Evolutionary conservation across 1,140 invertebrate species (phyloP).

Genomic region (Trinorchestia longiramus): DNA sequence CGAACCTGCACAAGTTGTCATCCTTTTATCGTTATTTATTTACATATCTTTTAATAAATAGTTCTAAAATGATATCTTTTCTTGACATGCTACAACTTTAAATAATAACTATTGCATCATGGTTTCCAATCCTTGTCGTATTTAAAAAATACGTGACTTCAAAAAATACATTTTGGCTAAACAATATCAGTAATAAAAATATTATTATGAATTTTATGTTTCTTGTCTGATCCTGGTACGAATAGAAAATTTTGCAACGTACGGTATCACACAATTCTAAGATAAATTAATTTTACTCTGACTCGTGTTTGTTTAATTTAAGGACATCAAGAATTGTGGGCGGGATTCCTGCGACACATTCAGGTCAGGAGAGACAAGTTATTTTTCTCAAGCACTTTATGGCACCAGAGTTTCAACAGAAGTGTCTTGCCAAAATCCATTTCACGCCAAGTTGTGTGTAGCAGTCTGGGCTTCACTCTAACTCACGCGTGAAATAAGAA

Average conservation of each 20-base stretch:
- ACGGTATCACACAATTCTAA: background rate
- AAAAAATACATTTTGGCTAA: too few relatives aligned
- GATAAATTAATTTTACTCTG: background rate
- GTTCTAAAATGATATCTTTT: too few relatives aligned
- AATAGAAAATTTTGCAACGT: background rate
- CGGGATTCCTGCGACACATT: background rate
- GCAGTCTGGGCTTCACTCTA: background rate
- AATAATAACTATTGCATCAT: too few relatives aligned
- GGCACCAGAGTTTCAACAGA: background rate
- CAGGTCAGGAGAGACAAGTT: background rate
- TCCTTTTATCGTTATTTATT: too few relatives aligned
- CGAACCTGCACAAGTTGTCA: too few relatives aligned
- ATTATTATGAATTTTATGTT: too few relatives aligned
- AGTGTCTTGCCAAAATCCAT: background rate
- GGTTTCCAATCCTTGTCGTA: too few relatives aligned
- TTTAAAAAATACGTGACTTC: too few relatives aligned
- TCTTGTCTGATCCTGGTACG: background rate
- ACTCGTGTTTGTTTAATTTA: background rate
- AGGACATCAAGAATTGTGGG: background rate
- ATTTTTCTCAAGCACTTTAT: background rate
- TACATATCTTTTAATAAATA: too few relatives aligned
- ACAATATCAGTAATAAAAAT: too few relatives aligned
- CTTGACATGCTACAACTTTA: too few relatives aligned
- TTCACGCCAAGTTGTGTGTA: background rate
- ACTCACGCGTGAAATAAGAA: background rate